A percentile compares a stretch with the other conserved stretches of the same genome.
Conservation (phyloP, 2,113 vertebrate species). For the Canis aureus region DNA sequence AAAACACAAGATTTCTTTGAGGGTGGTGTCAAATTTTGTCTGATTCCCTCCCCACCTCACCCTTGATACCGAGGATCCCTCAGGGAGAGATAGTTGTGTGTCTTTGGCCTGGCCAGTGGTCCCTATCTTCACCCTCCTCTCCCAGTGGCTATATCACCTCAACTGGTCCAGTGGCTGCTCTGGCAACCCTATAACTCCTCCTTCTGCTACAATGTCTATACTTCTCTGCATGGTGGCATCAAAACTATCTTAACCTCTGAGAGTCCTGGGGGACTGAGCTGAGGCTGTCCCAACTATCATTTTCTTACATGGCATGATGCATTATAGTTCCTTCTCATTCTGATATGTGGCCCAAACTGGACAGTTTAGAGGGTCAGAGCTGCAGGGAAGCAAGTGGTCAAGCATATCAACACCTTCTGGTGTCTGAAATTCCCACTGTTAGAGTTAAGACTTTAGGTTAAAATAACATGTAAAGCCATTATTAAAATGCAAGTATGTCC, state of each 20-base stretch:
- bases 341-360: neutral
- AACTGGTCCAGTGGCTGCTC: neutral
- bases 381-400: neutral
- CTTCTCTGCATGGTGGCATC: neutral
- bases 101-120: neutral
- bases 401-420: neutral
- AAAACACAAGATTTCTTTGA: neutral
- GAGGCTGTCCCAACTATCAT: too few relatives aligned
- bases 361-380: neutral
- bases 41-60: neutral
- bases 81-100: neutral
- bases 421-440: neutral
- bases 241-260: neutral
- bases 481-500: slow-evolving; percentile 36
- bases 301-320: neutral
- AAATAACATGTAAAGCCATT: neutral
- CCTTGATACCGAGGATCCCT: neutral
- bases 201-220: neutral
- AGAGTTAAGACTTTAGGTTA: slow-evolving; percentile 18
- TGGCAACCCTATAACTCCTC: neutral
- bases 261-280: neutral
- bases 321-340: neutral
- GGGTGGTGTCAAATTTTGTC: neutral
- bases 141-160: neutral
- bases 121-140: neutral